Evolutionary conservation across 2,797 vertebrate species (phyloP).

Genomic region (Lagodon rhomboides): DNA sequence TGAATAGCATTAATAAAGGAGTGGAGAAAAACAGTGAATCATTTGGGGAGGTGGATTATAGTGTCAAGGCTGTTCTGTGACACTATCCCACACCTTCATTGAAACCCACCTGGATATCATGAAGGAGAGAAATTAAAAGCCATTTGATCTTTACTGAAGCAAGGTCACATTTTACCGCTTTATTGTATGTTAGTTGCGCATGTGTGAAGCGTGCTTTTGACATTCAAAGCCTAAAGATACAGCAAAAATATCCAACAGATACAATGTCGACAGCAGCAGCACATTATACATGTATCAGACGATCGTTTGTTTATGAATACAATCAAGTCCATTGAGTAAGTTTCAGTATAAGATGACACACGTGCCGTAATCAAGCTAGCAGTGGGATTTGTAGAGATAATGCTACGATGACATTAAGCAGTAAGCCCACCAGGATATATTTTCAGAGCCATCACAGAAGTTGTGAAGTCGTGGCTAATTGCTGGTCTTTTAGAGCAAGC

Average conservation of each 20-base stretch:
- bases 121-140: slow-evolving; percentile 1
- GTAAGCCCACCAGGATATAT: slow-evolving; percentile 12
- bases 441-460: slow-evolving; percentile 8
- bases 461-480: slow-evolving; percentile 14
- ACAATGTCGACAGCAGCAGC: slow-evolving; percentile 27
- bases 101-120: background rate
- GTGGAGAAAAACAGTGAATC: background rate
- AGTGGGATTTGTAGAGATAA: background rate
- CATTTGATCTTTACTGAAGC: background rate
- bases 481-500: slow-evolving; percentile 34
- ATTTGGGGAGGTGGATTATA: background rate
- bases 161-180: slow-evolving; percentile 41
- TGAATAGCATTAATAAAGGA: slow-evolving; percentile 19
- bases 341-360: slow-evolving; percentile 2
- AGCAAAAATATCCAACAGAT: slow-evolving; percentile 42
- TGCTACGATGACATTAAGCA: slow-evolving; percentile 30
- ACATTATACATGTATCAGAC: slow-evolving; percentile 30
- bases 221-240: slow-evolving; percentile 61
- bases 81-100: background rate
- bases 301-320: slow-evolving; percentile 14
- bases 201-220: slow-evolving; percentile 47
- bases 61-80: background rate
- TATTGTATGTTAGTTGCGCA: slow-evolving; percentile 57
- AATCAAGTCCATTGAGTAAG: background rate
- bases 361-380: slow-evolving; percentile 8